phyloP scores from a whole-genome alignment of 2,797 vertebrate species.

The Falco peregrinus region DNA sequence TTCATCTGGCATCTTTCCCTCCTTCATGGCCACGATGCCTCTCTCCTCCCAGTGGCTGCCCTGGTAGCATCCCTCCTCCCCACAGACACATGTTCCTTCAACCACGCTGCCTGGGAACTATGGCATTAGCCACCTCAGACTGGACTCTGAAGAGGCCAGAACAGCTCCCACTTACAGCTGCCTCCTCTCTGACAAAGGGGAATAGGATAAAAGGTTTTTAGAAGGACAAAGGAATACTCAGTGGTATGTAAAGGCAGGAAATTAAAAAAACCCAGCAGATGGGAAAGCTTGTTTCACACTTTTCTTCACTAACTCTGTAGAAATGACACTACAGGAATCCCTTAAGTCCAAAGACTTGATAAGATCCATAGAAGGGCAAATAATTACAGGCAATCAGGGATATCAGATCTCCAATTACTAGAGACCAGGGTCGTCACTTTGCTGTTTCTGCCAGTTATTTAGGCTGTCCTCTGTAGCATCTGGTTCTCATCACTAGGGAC shows the following conservation, averaged over 20 bases:
- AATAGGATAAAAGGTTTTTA: background rate
- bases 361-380: slow-evolving; percentile 18
- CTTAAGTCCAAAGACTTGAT: background rate
- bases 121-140: background rate
- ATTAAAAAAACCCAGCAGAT: background rate
- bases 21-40: background rate
- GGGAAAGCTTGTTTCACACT: background rate
- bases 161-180: background rate
- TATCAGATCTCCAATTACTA: background rate
- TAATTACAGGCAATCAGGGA: slow-evolving; percentile 8
- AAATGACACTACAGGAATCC: slow-evolving; percentile 3
- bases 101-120: background rate
- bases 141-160: background rate
- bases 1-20: background rate
- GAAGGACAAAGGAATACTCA: background rate
- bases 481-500: background rate
- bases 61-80: background rate
- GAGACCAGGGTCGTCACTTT: background rate
- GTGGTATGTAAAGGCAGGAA: background rate
- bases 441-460: background rate
- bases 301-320: background rate
- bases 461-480: background rate
- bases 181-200: background rate
- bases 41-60: background rate
- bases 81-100: rapidly evolving